Evolutionary conservation across 2,113 vertebrate genomes (phyloP), one percentile per base, ranked within the genome.

Genomic region (Sorex araneus): DNA sequence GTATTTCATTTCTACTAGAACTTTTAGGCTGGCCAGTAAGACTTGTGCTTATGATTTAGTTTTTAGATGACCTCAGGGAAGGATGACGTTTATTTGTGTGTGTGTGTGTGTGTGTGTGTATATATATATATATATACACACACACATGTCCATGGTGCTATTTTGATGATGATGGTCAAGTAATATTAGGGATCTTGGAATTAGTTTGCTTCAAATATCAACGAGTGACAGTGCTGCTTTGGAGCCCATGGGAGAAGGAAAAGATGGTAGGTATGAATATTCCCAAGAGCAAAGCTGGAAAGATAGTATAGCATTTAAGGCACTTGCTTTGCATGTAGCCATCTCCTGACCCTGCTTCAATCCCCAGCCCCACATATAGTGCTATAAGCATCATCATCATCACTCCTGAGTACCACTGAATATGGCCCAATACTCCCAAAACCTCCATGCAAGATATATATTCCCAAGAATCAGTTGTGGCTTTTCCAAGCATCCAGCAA

Each of bases 211-310:
- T 8, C 28, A 92, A 30, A 43, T 63, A 32, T 27, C 78, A 92
- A 77, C 64, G 32, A 19, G n/a, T 34, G 30, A 21, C 32, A 73
- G 15, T 18, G n/a, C 45, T 79, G 47, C 47, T 94, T 71, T 92
- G 45, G 84, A 50, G 57, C 30, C 43, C 16, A 70, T 50, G 32
- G 18, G 6, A 71, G 19, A 45, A 27, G 28, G 18, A 60, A 73
- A 64, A 87, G 16, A 76, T 32, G 45, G 11, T 75, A 71, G 18
- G 9, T 60, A 85, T 85, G 63, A 69, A 71, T 87, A 92, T 80
- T 70, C 11, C 9, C 86, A 27, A 83, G 86, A 84, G 57, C 5
- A 23, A 21, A 7, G 21, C 57, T 23, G 21, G 21, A 21, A 19
- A 60, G 18, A 60, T 60, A 60, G 19, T 60, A 60, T 60, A 60